A percentile compares a stretch with the other conserved stretches of the same genome.
Evolutionary conservation across 1,140 invertebrate species (phyloP).

Genomic region (Copidosoma floridanum): DNA sequence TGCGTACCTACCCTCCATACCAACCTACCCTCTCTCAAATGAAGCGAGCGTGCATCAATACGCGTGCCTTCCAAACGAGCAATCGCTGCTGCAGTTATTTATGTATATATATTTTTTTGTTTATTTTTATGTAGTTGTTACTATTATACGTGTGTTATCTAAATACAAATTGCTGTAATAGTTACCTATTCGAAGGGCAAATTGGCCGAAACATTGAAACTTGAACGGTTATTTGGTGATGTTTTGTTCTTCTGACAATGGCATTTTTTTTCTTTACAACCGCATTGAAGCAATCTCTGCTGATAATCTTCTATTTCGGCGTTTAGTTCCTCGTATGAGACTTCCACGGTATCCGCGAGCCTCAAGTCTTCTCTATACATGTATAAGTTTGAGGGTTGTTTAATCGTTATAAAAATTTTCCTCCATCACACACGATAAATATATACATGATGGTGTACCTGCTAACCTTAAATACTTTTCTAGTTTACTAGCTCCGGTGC

Average conservation of each 20-base stretch:
- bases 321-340: slow-evolving; percentile 31
- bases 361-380: slow-evolving; percentile 20
- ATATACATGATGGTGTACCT: slow-evolving; percentile 1
- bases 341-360: slow-evolving; percentile 20
- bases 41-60: background rate
- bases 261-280: background rate
- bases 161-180: too few relatives aligned
- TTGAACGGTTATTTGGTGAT: too few relatives aligned
- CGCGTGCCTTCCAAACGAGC: slow-evolving; percentile 5
- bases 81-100: too few relatives aligned
- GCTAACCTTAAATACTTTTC: slow-evolving; percentile 20
- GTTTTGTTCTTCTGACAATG: slow-evolving; percentile 4
- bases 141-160: too few relatives aligned
- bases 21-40: too few relatives aligned
- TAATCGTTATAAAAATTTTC: too few relatives aligned
- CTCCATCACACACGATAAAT: background rate
- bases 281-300: slow-evolving; percentile 1
- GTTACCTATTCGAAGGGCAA: too few relatives aligned
- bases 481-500: background rate
- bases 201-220: too few relatives aligned
- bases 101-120: too few relatives aligned
- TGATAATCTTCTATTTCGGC: slow-evolving; percentile 33
- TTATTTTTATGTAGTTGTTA: too few relatives aligned
- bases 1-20: background rate
- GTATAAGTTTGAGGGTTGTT: too few relatives aligned